Evolutionary conservation across 2,797 vertebrate genomes (phyloP).

Genomic region (Tokudaia tokunoshimensis): DNA sequence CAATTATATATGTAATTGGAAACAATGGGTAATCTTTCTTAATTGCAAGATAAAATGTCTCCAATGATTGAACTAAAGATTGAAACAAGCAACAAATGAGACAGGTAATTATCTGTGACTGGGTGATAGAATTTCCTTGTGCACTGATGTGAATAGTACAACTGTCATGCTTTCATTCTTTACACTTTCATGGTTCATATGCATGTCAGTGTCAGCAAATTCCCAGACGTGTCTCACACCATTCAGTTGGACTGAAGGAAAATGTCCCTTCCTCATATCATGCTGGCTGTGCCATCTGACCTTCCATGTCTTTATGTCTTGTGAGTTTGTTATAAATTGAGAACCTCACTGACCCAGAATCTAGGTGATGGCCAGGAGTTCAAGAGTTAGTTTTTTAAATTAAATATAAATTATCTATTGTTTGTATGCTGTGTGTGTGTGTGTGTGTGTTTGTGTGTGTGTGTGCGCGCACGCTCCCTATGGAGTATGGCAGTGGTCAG

Average conservation of each 20-base stretch:
- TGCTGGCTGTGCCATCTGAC: background rate
- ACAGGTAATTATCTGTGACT: slow-evolving; percentile 17
- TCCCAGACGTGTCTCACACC: background rate
- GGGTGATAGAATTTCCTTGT: slow-evolving; percentile 10
- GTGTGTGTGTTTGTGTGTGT: too few relatives aligned
- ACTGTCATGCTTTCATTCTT: background rate
- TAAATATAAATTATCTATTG: background rate
- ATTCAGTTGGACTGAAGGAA: background rate
- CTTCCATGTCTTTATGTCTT: background rate
- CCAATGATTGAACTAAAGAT: slow-evolving; percentile 40
- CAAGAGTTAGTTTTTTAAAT: background rate
- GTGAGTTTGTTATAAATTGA: background rate
- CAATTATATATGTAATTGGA: slow-evolving; percentile 33
- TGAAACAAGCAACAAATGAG: slow-evolving; percentile 40
- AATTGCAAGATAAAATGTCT: slow-evolving; percentile 45
- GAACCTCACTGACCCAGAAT: background rate
- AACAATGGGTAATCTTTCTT: slow-evolving; percentile 29
- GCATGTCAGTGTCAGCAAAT: background rate
- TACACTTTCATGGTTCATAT: background rate
- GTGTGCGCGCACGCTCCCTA: too few relatives aligned
- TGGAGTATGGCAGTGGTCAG: background rate
- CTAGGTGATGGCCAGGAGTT: background rate
- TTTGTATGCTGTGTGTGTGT: background rate
- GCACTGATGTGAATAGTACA: background rate
- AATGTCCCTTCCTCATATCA: background rate